phyloP scores from a whole-genome alignment of 2,888 invertebrate species.

The Agriotes lineatus region DNA sequence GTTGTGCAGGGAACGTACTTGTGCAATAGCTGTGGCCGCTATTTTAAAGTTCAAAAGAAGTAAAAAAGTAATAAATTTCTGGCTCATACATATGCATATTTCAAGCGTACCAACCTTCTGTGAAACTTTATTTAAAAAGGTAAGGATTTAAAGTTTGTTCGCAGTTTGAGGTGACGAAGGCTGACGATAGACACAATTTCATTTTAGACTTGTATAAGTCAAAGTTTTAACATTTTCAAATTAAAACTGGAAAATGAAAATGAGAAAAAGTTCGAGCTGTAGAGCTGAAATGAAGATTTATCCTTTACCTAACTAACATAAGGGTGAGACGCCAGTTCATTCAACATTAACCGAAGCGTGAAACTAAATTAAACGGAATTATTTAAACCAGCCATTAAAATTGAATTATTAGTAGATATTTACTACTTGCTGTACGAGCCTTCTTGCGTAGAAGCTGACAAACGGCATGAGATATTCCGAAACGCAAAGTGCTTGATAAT shows the following conservation, averaged over 20 bases:
- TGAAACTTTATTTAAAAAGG: constrained; percentile 47
- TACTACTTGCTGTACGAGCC: no score
- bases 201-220: constrained; percentile 57
- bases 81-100: constrained; percentile 42
- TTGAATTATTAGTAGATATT: no score
- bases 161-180: constrained; percentile 48
- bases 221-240: constrained; percentile 58
- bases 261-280: constrained; percentile 52
- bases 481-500: no score
- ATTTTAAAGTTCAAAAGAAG: constrained; percentile 20
- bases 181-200: constrained; percentile 55
- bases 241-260: constrained; percentile 55
- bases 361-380: no score
- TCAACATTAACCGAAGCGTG: no score
- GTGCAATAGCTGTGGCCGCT: no score
- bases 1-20: no score
- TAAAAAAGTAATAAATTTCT: constrained; percentile 41
- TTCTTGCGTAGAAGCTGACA: no score
- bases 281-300: constrained; percentile 43
- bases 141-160: constrained; percentile 50
- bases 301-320: constrained; percentile 45
- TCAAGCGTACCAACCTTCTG: constrained; percentile 25
- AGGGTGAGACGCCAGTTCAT: constrained; percentile 23
- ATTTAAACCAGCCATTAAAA: no score
- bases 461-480: no score